A percentile compares a stretch with the other conserved stretches of the same genome.
phyloP scores from a whole-genome alignment of 2,113 vertebrate species.

The Atractosteus spatula region DNA sequence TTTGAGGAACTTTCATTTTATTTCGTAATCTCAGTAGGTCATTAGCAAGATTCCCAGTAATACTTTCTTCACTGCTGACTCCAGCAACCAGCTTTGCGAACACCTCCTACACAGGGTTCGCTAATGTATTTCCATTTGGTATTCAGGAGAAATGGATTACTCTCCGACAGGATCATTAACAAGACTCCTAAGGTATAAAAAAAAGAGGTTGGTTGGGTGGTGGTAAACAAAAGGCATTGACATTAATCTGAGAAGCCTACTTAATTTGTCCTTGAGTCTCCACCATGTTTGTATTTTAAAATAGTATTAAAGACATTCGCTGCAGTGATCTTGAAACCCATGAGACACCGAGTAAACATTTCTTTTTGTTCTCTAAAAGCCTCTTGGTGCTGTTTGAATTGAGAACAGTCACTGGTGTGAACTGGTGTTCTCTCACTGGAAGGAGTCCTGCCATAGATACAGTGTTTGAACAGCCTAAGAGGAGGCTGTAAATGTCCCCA shows the following conservation, averaged over 20 bases:
- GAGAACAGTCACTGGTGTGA: neutral
- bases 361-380: neutral
- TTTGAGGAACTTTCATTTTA: neutral
- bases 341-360: conserved; percentile 8
- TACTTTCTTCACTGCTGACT: neutral
- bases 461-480: too few relatives aligned
- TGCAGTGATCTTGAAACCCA: conserved; percentile 31
- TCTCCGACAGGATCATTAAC: conserved; percentile 42
- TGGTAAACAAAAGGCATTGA: conserved; percentile 25
- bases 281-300: conserved; percentile 37
- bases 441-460: neutral
- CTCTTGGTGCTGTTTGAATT: neutral
- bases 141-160: conserved; percentile 40
- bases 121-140: conserved; percentile 32
- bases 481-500: too few relatives aligned
- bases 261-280: conserved; percentile 27
- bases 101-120: conserved; percentile 16
- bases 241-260: conserved; percentile 37
- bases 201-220: too few relatives aligned
- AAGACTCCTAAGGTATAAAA: conserved; percentile 34
- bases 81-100: neutral
- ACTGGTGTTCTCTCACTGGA: neutral
- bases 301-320: conserved; percentile 21
- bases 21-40: neutral
- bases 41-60: neutral